Conservation (phyloP, 1,140 invertebrate genomes). For the Rhopalosiphum padi region DNA sequence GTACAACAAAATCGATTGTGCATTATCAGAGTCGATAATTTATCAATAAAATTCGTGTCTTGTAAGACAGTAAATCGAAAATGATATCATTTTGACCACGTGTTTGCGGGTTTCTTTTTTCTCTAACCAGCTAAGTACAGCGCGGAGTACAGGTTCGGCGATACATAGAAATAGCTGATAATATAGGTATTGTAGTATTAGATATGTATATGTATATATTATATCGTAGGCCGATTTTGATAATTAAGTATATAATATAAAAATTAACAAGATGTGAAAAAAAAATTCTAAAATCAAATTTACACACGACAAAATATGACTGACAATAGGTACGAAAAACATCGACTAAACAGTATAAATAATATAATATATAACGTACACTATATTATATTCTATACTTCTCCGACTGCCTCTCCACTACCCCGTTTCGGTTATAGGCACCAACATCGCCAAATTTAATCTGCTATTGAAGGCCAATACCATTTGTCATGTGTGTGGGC, state of each 20-base stretch:
- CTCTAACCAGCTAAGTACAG: no score
- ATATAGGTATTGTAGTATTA: no score
- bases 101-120: not conserved
- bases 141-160: no score
- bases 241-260: no score
- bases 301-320: not conserved
- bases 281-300: no score
- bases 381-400: not conserved
- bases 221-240: no score
- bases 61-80: not conserved
- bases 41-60: not conserved
- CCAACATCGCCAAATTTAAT: not conserved
- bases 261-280: no score
- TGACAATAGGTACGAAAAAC: not conserved
- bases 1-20: no score
- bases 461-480: not conserved
- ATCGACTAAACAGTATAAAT: not conserved
- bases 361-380: not conserved
- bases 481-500: constrained; percentile 4
- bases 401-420: not conserved
- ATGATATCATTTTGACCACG: not conserved
- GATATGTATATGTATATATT: no score
- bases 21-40: not conserved
- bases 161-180: no score
- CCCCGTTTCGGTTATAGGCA: not conserved